Evolutionary conservation across 2,888 invertebrate species (phyloP).

Genomic region (Agriopis marginaria): DNA sequence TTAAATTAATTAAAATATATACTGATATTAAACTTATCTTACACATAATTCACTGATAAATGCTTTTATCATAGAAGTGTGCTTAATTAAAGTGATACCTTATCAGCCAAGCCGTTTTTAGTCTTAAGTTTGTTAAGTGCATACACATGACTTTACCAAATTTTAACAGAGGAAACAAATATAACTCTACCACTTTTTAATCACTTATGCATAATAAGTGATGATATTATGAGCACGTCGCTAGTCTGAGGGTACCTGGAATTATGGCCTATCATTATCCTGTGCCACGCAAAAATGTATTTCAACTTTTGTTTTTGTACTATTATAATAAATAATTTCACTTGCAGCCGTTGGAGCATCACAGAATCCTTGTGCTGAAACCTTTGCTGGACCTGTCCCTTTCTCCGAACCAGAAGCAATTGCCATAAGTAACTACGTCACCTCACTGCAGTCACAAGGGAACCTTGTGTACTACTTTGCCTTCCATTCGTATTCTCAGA

Average conservation of each 20-base stretch:
- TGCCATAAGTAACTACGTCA: conserved; percentile 73
- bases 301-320: no score
- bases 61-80: not conserved
- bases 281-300: no score
- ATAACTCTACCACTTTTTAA: no score
- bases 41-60: not conserved
- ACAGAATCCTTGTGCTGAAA: conserved; percentile 77
- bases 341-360: conserved; percentile 73
- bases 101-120: conserved; percentile 1
- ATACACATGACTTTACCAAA: not conserved
- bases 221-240: no score
- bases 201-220: no score
- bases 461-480: conserved; percentile 80
- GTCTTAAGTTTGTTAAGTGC: not conserved
- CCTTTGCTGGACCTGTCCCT: conserved; percentile 80
- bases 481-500: conserved; percentile 86
- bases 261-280: no score
- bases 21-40: no score
- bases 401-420: conserved; percentile 86
- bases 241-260: no score
- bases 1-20: no score
- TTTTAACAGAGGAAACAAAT: not conserved
- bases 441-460: conserved; percentile 54
- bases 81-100: conserved; percentile 9
- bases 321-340: not conserved